Evolutionary conservation across 2,888 invertebrate genomes (phyloP), one percentile per base, ranked within the genome.

Genomic region (Agrochola litura): DNA sequence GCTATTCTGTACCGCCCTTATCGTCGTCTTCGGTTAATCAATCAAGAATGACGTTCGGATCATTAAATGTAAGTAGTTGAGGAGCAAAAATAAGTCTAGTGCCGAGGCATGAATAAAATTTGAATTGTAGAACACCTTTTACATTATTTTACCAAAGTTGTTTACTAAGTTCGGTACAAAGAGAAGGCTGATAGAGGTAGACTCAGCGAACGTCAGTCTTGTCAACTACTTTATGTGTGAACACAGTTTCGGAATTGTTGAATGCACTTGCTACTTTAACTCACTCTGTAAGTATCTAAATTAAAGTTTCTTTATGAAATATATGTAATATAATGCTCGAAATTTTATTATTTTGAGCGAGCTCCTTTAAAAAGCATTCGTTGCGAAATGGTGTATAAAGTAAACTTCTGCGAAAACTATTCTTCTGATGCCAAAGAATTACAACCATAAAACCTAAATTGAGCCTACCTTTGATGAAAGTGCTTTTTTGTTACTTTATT

Each of bases 191-290:
- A 86, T 86, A 83, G 77, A 77, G 83, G 86, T 41, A 80, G 68
- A 76, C 76, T 76, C 72, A 41, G 63, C 75, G 83, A 66, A 64
- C 68, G 79, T 85, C 83, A 76, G 25, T 79, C 71, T 85, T 81
- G 83, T 85, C 81, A 86, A 81, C 85, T 77, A 83, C 81, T 85
- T 81, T 74, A 76, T 73, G 69, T 85, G 67, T 76, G 82, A 83
- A 82, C 63, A 79, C 68, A 83, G 85, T 87, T 87, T 81, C 60
- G 5, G 61, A 78, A 75, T 81, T 87, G 85, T 81, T 78, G 73
- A 61, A 77, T 86, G 85, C 85, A 79, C 68, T 85, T 76, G 52
- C 54, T 76, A 85, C 82, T 86, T 77, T 58, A 76, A 72, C 64
- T 68, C 61, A 65, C 43, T 65, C 58, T 68, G 61, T 63, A n/a